These are phyloP conservation scores for Noctua fimbriata DNA, from an alignment of 2,888 invertebrate species.

Conservation along the genomic window DNA sequence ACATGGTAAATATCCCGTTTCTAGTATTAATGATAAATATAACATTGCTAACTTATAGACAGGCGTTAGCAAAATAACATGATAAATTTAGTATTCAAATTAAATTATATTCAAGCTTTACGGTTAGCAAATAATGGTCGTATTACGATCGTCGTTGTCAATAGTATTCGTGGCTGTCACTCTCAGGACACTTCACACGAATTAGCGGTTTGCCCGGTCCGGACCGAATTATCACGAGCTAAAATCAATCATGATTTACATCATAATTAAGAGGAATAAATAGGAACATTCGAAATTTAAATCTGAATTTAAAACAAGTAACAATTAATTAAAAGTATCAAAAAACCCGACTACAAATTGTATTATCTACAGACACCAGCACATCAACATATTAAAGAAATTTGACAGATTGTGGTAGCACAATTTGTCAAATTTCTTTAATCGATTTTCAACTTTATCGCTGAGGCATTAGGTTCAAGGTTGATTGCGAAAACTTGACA, in stretches of 20 bases:
- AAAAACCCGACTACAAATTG: too few species aligned
- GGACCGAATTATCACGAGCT: constrained; percentile 15
- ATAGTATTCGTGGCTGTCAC: constrained; percentile 42
- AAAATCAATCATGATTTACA: constrained; percentile 22
- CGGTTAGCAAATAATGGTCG: constrained; percentile 8
- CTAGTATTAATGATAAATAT: background rate
- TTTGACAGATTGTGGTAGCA: too few species aligned
- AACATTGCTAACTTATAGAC: background rate
- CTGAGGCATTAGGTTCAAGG: too few species aligned
- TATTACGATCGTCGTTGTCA: constrained; percentile 21
- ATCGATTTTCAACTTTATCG: too few species aligned
- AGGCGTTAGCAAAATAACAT: background rate
- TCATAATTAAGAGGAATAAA: background rate
- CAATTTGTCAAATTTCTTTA: too few species aligned
- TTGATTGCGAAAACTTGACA: too few species aligned
- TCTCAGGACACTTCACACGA: constrained; percentile 37
- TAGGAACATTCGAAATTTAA: background rate
- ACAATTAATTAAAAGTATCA: too few species aligned
- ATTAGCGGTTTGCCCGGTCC: constrained; percentile 19
- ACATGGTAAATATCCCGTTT: too few species aligned
- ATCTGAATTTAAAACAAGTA: background rate
- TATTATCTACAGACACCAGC: too few species aligned
- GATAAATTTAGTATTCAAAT: background rate
- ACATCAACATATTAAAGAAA: too few species aligned
- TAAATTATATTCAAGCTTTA: background rate